phyloP scores from a whole-genome alignment of 2,888 invertebrate genomes.

The Podabrus alpinus region DNA sequence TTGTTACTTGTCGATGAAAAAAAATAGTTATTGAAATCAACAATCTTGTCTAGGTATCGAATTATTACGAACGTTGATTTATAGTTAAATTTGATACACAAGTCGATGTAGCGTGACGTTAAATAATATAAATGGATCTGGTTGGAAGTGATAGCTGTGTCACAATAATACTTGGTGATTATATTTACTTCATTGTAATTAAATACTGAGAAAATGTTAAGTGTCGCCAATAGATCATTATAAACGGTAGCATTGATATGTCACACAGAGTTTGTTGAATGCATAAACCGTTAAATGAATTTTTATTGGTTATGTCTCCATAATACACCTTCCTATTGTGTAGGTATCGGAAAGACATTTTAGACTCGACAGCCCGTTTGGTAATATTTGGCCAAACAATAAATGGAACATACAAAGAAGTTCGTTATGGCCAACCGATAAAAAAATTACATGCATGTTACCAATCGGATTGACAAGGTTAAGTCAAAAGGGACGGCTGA shows the following conservation, averaged over 20 bases:
- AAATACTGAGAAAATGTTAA: not conserved
- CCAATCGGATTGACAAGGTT: not conserved
- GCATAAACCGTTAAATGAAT: not conserved
- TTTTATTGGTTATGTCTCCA: not conserved
- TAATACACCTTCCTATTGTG: not conserved
- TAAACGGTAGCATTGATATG: conserved; percentile 3
- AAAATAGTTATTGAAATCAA: not conserved
- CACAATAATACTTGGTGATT: not conserved
- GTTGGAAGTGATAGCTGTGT: conserved; percentile 1
- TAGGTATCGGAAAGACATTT: not conserved
- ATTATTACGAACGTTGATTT: not conserved
- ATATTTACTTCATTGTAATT: not conserved
- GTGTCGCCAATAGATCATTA: not conserved
- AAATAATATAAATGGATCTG: not conserved
- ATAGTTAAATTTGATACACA: not conserved
- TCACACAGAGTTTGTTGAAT: not conserved
- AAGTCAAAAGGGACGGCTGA: not conserved
- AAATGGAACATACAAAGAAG: not conserved
- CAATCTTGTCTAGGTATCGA: not conserved
- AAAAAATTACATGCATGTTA: not conserved
- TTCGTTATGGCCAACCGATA: not conserved
- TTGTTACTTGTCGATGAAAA: not conserved
- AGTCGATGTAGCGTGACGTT: not conserved
- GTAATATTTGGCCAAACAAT: not conserved
- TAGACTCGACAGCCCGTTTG: not conserved